Percentiles rank a stretch among this genome's conserved stretches.
These are phyloP conservation scores for Oncorhynchus clarkii DNA, from an alignment of 2,113 vertebrate species.

Conservation along the genomic window DNA sequence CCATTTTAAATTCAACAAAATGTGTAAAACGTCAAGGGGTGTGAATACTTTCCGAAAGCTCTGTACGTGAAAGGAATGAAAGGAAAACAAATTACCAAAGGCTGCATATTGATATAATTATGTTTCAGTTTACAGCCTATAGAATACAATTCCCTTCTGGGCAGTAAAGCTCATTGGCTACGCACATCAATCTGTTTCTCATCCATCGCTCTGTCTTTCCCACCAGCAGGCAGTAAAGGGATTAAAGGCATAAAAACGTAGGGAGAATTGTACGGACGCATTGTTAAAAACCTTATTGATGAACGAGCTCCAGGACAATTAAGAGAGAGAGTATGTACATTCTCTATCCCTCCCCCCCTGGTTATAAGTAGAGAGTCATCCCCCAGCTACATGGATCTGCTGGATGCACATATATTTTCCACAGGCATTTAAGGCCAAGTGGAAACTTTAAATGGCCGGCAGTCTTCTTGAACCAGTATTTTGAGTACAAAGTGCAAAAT, in stretches of 20 bases:
- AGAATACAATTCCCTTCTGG: conserved; percentile 31
- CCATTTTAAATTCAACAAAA: too few relatives aligned
- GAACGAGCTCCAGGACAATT: conserved; percentile 2
- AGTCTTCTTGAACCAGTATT: background rate
- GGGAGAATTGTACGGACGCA: conserved; percentile 23
- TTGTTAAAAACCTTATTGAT: conserved; percentile 42
- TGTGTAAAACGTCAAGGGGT: too few relatives aligned
- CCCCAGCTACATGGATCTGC: too few relatives aligned
- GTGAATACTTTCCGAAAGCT: too few relatives aligned
- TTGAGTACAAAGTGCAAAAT: background rate
- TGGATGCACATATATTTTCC: conserved; percentile 1
- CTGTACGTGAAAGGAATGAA: background rate
- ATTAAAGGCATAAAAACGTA: conserved; percentile 33
- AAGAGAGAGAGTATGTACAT: conserved; percentile 1
- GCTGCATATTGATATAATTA: conserved; percentile 42
- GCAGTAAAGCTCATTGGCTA: conserved; percentile 54
- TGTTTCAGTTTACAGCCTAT: conserved; percentile 27
- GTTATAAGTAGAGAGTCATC: too few relatives aligned
- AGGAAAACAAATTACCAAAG: conserved; percentile 27
- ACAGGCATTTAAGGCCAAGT: conserved; percentile 3
- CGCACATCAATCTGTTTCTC: conserved; percentile 57
- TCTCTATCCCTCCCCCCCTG: background rate
- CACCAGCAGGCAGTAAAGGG: conserved; percentile 44
- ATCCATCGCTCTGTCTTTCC: conserved; percentile 41
- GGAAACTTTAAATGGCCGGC: conserved; percentile 11